A percentile compares a stretch with the other conserved stretches of the same genome.
Evolutionary conservation across 2,888 invertebrate genomes (phyloP).

Genomic region (Latheticus oryzae): DNA sequence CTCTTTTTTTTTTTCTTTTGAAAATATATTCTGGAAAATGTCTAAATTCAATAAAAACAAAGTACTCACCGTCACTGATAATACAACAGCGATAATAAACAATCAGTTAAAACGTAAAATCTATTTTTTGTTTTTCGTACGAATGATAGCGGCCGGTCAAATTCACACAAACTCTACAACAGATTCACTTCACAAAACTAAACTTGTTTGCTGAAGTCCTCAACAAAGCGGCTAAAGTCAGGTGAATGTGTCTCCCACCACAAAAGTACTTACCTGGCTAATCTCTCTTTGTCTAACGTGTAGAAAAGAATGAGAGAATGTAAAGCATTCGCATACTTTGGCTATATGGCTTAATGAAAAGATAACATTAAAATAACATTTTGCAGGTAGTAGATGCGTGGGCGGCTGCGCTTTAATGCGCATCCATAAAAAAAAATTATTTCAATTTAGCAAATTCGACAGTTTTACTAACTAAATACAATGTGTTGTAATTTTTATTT

Average conservation of each 20-base stretch:
- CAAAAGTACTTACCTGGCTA: conserved; percentile 16
- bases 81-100: no score
- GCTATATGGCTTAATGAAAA: conserved; percentile 18
- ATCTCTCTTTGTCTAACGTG: conserved; percentile 21
- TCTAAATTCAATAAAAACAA: no score
- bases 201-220: conserved; percentile 38
- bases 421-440: no score
- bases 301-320: conserved; percentile 16
- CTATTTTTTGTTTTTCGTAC: no score
- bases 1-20: no score
- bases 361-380: neutral
- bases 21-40: no score
- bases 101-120: no score
- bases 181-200: conserved; percentile 38
- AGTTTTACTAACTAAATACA: no score
- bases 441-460: no score
- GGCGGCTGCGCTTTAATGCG: no score
- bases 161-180: conserved; percentile 23
- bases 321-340: conserved; percentile 29
- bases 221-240: conserved; percentile 37
- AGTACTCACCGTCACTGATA: no score
- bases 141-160: conserved; percentile 11
- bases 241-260: conserved; percentile 40
- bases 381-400: no score
- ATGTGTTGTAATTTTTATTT: conserved; percentile 16